Evolutionary conservation across 2,888 invertebrate species (phyloP).

Genomic region (Tetragonisca angustula): DNA sequence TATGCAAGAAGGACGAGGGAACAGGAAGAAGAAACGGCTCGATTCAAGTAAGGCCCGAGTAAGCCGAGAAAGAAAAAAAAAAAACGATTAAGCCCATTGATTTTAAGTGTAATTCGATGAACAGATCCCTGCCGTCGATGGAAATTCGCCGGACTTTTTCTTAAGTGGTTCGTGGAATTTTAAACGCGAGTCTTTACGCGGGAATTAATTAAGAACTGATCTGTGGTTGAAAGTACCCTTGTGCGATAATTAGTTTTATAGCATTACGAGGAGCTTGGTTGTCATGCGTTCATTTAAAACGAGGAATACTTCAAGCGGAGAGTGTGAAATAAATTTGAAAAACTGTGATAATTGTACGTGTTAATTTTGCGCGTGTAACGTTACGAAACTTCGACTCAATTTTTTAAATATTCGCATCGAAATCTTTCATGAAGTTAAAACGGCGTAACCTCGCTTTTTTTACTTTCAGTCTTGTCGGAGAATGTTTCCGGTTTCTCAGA

Average conservation of each 20-base stretch:
- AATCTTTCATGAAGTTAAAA: background rate
- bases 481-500: background rate
- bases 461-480: background rate
- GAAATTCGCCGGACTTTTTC: background rate
- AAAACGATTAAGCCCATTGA: conserved; percentile 57
- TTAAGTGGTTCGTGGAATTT: background rate
- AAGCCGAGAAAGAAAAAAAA: background rate
- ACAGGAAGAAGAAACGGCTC: background rate
- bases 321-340: background rate
- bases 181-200: background rate
- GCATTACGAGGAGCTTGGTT: background rate
- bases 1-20: conserved; percentile 32
- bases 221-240: background rate
- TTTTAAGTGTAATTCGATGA: conserved; percentile 45
- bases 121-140: background rate
- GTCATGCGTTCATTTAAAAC: no score
- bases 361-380: no score
- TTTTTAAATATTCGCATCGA: background rate
- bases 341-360: background rate
- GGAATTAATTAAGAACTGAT: conserved; percentile 1
- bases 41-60: background rate
- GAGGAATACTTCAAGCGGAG: background rate
- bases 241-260: background rate
- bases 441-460: background rate
- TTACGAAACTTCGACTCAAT: no score